Evolutionary conservation across 1,140 invertebrate genomes (phyloP), one percentile per base, ranked within the genome.

Genomic region (Carposina sasakii): DNA sequence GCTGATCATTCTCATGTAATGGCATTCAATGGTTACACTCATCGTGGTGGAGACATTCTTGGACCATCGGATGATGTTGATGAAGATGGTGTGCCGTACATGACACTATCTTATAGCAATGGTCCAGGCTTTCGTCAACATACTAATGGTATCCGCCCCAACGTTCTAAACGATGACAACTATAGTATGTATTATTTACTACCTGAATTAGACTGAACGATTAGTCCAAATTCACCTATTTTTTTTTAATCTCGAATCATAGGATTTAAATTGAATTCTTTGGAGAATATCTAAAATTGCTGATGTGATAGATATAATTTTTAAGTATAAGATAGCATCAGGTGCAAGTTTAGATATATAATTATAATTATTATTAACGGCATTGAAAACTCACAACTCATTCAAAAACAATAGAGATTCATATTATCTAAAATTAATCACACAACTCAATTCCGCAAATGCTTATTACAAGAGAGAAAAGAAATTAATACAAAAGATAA

Each of bases 1-100:
- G 88, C 92, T 0, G 92, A 93, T 74, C 92, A 93, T 72, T 90
- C 91, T 2, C 91, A 93, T 61, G 91, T 92, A 6, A 81, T 93
- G 64, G 90, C 91, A 15, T 85, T 93, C 48, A 90, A 91, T 41
- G 92, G 92, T 0, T 82, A 83, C 66, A 85, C 89, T 12, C 64
- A 56, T 63, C 71, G 52, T 60, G 89, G 89, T 26, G 85, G 85
- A 62, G 74, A 88, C 40, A 89, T 90, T 36, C 70, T 86, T 5
- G 86, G 87, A 0, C 12, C 74, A 9, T 53, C 63, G n/a, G 62
- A 54, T 15, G 44, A 16, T 48, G 17, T 15, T 53, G 72, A 30
- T 2, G 19, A 15, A 1, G 79, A 84, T 17, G 43, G 48, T 6
- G 48, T 89, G 37, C 88, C 89, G 1, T 92, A 90, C 63, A 86